A percentile compares a stretch with the other conserved stretches of the same genome.
Conservation (phyloP, 2,797 vertebrate genomes). For the Galago senegalensis region DNA sequence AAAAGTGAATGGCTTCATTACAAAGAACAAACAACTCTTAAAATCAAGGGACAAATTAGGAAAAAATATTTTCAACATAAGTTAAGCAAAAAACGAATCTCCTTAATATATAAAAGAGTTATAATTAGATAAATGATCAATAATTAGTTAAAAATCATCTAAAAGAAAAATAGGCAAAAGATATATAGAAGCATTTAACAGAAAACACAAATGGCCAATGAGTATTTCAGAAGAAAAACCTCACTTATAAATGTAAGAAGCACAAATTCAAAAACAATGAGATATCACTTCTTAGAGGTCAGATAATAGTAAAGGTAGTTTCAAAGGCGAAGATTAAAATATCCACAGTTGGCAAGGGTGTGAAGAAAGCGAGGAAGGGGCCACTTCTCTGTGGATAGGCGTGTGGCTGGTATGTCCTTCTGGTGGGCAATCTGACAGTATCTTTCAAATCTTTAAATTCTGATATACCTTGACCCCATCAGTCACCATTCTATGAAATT, state of each 20-base stretch:
- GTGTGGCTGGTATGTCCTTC: background rate
- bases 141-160: background rate
- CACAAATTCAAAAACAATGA: background rate
- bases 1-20: constrained; percentile 15
- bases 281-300: background rate
- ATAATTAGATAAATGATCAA: background rate
- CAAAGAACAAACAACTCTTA: constrained; percentile 8
- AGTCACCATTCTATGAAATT: background rate
- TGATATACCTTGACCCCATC: background rate
- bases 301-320: background rate
- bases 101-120: constrained; percentile 24
- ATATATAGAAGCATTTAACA: background rate
- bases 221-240: constrained; percentile 17
- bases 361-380: background rate
- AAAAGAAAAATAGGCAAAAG: constrained; percentile 34
- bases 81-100: background rate
- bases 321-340: background rate
- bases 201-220: background rate
- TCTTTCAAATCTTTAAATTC: background rate
- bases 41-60: constrained; percentile 15
- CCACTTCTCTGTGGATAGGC: background rate
- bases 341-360: background rate
- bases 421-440: background rate
- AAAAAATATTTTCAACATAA: constrained; percentile 21
- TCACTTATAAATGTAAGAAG: constrained; percentile 30